These are phyloP conservation scores for Heliconius erato DNA, from an alignment of 2,888 invertebrate genomes.

Conservation along the genomic window DNA sequence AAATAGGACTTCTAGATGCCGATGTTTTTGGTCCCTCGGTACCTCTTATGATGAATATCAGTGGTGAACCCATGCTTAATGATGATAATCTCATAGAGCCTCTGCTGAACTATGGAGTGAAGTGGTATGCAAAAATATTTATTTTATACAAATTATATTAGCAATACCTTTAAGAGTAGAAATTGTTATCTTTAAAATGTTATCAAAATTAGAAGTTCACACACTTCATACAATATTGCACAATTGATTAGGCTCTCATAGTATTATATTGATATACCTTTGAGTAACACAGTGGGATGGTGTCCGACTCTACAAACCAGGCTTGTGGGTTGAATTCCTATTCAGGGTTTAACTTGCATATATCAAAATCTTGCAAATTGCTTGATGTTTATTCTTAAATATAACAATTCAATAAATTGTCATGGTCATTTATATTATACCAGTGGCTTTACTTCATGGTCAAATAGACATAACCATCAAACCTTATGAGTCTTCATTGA, in stretches of 20 bases:
- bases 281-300: neutral
- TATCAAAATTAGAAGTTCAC: neutral
- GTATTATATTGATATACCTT: too few species aligned
- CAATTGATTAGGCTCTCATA: too few species aligned
- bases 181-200: neutral
- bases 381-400: too few species aligned
- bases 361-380: too few species aligned
- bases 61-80: slow-evolving; percentile 92
- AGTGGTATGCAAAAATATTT: slow-evolving; percentile 88
- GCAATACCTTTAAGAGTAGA: neutral
- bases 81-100: slow-evolving; percentile 94
- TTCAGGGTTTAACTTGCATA: too few species aligned
- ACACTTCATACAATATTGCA: too few species aligned
- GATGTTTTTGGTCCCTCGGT: slow-evolving; percentile 98
- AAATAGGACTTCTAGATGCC: slow-evolving; percentile 95
- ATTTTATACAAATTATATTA: neutral
- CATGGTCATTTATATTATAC: too few species aligned
- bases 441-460: too few species aligned
- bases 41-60: slow-evolving; percentile 97
- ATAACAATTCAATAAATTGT: too few species aligned
- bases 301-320: neutral
- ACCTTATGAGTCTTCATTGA: too few species aligned
- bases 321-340: neutral
- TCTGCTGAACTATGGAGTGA: slow-evolving; percentile 95
- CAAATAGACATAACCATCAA: too few species aligned